phyloP scores from a whole-genome alignment of 1,140 invertebrate species.

The Aphelinus certus region DNA sequence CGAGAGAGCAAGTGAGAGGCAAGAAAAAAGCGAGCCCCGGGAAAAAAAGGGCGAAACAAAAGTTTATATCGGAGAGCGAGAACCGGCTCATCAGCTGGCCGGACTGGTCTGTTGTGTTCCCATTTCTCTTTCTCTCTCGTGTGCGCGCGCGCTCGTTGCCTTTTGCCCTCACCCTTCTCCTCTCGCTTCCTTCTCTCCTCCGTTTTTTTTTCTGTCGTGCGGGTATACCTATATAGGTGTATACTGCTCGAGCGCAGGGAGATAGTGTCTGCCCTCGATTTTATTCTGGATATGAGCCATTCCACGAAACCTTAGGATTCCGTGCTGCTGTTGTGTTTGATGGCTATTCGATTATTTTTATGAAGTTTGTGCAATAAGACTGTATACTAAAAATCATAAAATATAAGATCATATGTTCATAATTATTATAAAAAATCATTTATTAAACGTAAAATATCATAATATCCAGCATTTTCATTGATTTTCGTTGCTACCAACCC shows the following conservation, averaged over 20 bases:
- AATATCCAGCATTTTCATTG: too few relatives aligned
- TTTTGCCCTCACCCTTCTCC: slow-evolving; percentile 9
- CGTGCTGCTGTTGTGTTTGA: too few relatives aligned
- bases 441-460: too few relatives aligned
- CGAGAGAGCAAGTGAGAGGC: slow-evolving; percentile 40
- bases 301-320: too few relatives aligned
- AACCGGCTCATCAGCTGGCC: slow-evolving; percentile 65
- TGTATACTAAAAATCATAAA: too few relatives aligned
- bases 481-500: too few relatives aligned
- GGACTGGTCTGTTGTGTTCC: slow-evolving; percentile 60
- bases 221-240: background rate
- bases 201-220: background rate
- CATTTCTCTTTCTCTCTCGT: slow-evolving; percentile 44
- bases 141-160: slow-evolving; percentile 26
- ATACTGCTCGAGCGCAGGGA: slow-evolving; percentile 25
- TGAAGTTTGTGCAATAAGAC: too few relatives aligned
- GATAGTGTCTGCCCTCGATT: slow-evolving; percentile 60
- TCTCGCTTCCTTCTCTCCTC: background rate
- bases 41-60: slow-evolving; percentile 52
- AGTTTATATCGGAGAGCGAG: slow-evolving; percentile 52
- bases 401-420: too few relatives aligned
- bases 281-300: slow-evolving; percentile 48
- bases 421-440: too few relatives aligned
- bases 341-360: too few relatives aligned
- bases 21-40: slow-evolving; percentile 40